Conservation (phyloP, 2,797 vertebrate genomes). For the Anabacerthia variegaticeps region DNA sequence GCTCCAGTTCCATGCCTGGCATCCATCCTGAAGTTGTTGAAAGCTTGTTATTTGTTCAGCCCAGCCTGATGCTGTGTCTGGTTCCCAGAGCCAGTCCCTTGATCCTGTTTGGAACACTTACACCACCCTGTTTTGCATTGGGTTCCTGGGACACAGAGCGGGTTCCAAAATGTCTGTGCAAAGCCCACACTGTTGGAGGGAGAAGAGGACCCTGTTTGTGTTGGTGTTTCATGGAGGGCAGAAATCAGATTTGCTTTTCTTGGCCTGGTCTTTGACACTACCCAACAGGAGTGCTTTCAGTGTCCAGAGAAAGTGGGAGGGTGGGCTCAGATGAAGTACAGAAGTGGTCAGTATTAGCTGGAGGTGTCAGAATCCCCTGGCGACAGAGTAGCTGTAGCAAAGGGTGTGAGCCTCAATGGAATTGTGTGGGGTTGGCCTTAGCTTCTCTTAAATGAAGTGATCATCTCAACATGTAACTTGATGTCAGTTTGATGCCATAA, state of each 20-base stretch:
- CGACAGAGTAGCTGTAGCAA: not conserved
- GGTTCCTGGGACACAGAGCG: not conserved
- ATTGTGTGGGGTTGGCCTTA: not conserved
- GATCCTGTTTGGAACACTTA: not conserved
- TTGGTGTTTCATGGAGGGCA: not conserved
- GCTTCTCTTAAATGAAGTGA: not conserved
- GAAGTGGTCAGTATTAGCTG: not conserved
- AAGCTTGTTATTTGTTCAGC: not conserved
- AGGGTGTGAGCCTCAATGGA: not conserved
- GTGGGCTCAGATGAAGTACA: not conserved
- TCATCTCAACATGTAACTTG: constrained; percentile 51
- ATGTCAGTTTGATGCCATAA: constrained; percentile 12
- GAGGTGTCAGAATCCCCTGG: not conserved
- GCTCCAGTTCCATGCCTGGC: not conserved
- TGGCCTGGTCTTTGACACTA: not conserved
- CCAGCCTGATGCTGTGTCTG: not conserved
- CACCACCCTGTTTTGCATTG: not conserved
- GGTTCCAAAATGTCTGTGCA: not conserved
- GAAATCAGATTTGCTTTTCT: not conserved
- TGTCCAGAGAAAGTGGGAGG: not conserved
- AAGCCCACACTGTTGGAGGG: not conserved
- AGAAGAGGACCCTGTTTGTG: not conserved
- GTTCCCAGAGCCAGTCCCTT: not conserved
- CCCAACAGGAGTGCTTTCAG: not conserved
- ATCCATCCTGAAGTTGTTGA: not conserved